These are phyloP conservation scores for Drosophila fulvimacula DNA, from an alignment of 2,888 invertebrate genomes.

Conservation along the genomic window DNA sequence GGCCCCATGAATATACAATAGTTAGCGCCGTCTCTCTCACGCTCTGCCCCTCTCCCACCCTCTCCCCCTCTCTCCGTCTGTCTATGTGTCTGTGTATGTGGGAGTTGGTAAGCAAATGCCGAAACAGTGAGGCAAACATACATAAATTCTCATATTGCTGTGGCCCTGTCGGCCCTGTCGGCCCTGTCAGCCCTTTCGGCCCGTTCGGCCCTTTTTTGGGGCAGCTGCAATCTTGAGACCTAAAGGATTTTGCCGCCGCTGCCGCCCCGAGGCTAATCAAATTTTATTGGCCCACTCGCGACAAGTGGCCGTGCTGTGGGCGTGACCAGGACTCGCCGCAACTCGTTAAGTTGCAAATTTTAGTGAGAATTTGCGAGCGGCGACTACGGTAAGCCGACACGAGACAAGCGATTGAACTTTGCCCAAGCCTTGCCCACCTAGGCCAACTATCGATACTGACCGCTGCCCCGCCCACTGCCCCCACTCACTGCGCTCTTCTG, in stretches of 20 bases:
- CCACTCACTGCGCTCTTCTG: background rate
- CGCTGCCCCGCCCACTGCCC: background rate
- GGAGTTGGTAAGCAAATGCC: slow-evolving; percentile 28
- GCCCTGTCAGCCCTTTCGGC: slow-evolving; percentile 12
- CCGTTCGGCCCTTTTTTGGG: slow-evolving; percentile 16
- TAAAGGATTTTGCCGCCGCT: slow-evolving; percentile 38
- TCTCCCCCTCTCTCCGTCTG: background rate
- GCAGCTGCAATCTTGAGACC: slow-evolving; percentile 34
- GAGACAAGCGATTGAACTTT: slow-evolving; percentile 60
- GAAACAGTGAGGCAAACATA: slow-evolving; percentile 43
- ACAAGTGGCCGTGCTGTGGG: slow-evolving; percentile 32
- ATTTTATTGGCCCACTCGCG: slow-evolving; percentile 67
- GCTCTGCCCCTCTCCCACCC: background rate
- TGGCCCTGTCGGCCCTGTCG: slow-evolving; percentile 18
- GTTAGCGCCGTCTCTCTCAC: slow-evolving; percentile 18
- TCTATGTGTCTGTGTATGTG: background rate
- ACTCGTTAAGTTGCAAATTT: slow-evolving; percentile 30
- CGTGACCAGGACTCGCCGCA: slow-evolving; percentile 12
- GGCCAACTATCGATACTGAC: slow-evolving; percentile 27
- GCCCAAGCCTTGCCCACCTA: slow-evolving; percentile 27
- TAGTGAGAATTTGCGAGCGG: slow-evolving; percentile 10
- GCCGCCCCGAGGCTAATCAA: slow-evolving; percentile 62
- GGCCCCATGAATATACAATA: slow-evolving; percentile 73
- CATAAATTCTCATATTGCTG: slow-evolving; percentile 61
- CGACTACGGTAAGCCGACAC: slow-evolving; percentile 49